Percentiles rank a stretch among this genome's conserved stretches.
Conservation (phyloP, 2,113 vertebrate species). For the Mormyrus lacerda region DNA sequence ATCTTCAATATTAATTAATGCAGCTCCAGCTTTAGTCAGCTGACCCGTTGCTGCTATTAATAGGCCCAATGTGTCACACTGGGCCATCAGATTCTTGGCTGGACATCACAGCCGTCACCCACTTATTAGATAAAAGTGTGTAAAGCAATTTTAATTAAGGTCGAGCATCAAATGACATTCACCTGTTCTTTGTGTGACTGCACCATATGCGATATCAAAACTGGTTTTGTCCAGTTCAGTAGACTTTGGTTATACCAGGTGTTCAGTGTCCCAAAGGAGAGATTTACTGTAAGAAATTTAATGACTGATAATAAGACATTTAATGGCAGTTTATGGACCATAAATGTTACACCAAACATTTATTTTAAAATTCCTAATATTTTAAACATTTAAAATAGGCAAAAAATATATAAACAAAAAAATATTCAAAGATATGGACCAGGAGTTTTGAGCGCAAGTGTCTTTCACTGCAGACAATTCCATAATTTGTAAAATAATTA, state of each 20-base stretch:
- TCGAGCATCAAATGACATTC: slow-evolving; percentile 22
- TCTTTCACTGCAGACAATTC: neutral
- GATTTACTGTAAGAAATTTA: slow-evolving; percentile 20
- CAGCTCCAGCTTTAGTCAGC: neutral
- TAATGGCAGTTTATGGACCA: neutral
- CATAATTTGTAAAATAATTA: neutral
- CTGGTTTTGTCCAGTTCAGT: slow-evolving; percentile 47
- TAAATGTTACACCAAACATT: neutral
- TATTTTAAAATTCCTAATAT: neutral
- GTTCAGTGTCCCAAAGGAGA: slow-evolving; percentile 35
- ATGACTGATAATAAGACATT: slow-evolving; percentile 12
- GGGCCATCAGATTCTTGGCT: slow-evolving; percentile 12
- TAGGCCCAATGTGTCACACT: neutral
- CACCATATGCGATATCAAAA: slow-evolving; percentile 40
- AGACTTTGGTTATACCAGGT: slow-evolving; percentile 42
- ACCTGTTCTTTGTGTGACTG: slow-evolving; percentile 23
- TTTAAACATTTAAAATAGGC: neutral
- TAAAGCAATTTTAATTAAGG: slow-evolving; percentile 29
- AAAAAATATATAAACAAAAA: neutral
- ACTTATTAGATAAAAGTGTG: slow-evolving; percentile 20
- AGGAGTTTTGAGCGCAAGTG: neutral
- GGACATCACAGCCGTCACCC: slow-evolving; percentile 6
- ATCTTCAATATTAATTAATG: neutral
- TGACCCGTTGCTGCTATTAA: slow-evolving; percentile 3
- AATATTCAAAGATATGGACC: neutral